Base-by-base conservation (phyloP, 2,888 invertebrate species). In the Entomobrya multifasciata region DNA sequence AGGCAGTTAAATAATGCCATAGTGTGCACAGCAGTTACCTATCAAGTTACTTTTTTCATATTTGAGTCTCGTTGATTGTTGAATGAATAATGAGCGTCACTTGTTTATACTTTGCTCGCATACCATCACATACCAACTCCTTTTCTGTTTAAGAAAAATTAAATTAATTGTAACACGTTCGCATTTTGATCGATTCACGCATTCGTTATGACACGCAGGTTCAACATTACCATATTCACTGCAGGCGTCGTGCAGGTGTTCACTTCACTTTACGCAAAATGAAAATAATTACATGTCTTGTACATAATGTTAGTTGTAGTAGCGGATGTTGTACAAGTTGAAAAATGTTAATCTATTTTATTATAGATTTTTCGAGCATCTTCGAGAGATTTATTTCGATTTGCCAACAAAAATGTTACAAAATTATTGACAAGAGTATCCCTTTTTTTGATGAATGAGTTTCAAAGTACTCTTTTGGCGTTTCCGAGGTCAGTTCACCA, bases 401-500 rank as follows among this genome's bases (percentile, higher is more conserved):
- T 13, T 60, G 5, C 13, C 27, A 30, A 62, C n/a, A 4, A 52
- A 52, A 52, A 17, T 11, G 5, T 17, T 11, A 1, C 3, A 52
- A 52, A 52, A 52, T 11, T 10, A 17, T 52, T 20, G 20, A 17
- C 47, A 47, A 49, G 10, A 11, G 2, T 49, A 11, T 49, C 49
- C 20, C 20, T 3, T 52, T 47, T 47, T 47, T 4, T 47, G 11
- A 3, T 47, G 11, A 47, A 52, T 17, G 52, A 52, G 52, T 55
- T 15, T 55, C n/a, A n/a, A n/a, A n/a, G n/a, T n/a, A n/a, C n/a
- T n/a, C n/a, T 47, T 47, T 20, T 22, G 15, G 1, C 15, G 49
- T n/a, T 13, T 70, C 44, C 13, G 25, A 70, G 65, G 65, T 36
- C 70, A 47, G 70, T 70, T 49, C 25, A 13, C 49, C 8, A 17